A percentile compares a stretch with the other conserved stretches of the same genome.
These are phyloP conservation scores for Eunapius fragilis DNA, from an alignment of 37 sponge, comb jelly and placozoan species.

Conservation along the genomic window DNA sequence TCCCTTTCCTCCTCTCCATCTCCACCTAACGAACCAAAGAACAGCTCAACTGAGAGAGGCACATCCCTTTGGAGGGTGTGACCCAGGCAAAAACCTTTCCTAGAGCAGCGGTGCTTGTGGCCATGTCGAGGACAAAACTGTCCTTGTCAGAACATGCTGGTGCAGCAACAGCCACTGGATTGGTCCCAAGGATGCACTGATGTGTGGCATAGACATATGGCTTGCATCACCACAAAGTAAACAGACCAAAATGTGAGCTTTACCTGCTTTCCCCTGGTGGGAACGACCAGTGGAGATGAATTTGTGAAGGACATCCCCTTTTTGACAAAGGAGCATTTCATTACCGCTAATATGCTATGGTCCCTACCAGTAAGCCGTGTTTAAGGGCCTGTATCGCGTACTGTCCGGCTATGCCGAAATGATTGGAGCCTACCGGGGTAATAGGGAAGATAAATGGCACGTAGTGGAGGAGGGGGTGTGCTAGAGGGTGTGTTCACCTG, in stretches of 20 bases:
- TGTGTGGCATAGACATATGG: neutral
- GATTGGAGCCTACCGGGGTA: slow-evolving; percentile 96
- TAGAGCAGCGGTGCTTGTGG: slow-evolving; percentile 82
- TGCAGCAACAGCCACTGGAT: slow-evolving; percentile 85
- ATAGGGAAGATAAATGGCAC: too few species aligned
- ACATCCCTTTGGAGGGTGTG: neutral
- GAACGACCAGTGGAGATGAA: slow-evolving; percentile 82
- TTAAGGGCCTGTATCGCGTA: slow-evolving; percentile 81
- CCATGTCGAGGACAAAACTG: slow-evolving; percentile 90
- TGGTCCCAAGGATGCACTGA: slow-evolving; percentile 81
- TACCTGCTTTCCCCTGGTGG: slow-evolving; percentile 77
- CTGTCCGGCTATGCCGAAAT: slow-evolving; percentile 93
- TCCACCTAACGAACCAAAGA: slow-evolving; percentile 55
- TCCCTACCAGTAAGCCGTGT: slow-evolving; percentile 81
- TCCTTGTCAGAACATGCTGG: slow-evolving; percentile 74
- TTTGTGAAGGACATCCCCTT: slow-evolving; percentile 90
- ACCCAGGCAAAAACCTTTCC: slow-evolving; percentile 93
- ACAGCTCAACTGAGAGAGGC: neutral
- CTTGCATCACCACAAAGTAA: neutral
- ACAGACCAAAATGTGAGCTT: neutral
- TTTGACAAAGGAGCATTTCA: neutral
- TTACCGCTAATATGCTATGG: neutral
- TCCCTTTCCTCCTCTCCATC: slow-evolving; percentile 68
- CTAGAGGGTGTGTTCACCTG: too few species aligned
- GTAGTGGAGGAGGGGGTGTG: too few species aligned